Percentiles rank a stretch among this genome's conserved stretches.
These are phyloP conservation scores for Parauchenoglanis ngamensis DNA, from an alignment of 2,797 vertebrate genomes.

Conservation along the genomic window DNA sequence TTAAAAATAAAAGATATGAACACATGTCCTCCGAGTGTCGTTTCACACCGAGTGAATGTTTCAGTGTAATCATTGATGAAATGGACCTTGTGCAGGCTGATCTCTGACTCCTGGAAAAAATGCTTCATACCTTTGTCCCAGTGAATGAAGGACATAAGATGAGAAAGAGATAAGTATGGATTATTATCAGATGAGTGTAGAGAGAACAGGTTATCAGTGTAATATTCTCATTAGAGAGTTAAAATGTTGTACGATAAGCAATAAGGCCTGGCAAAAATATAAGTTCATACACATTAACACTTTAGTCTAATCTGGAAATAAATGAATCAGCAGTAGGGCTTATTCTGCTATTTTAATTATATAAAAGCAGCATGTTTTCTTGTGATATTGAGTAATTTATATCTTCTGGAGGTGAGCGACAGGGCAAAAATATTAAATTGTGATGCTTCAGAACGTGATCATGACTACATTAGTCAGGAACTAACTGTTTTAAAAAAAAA, in stretches of 20 bases:
- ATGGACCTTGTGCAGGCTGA: not conserved
- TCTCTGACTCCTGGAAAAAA: not conserved
- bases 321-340: not conserved
- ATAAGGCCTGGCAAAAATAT: not conserved
- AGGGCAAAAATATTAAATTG: not conserved
- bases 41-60: not conserved
- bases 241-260: not conserved
- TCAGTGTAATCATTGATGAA: slow-evolving; percentile 31
- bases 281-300: not conserved
- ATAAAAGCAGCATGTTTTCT: not conserved
- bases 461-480: not conserved
- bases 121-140: slow-evolving; percentile 12
- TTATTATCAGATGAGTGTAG: not conserved
- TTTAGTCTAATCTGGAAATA: not conserved
- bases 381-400: not conserved
- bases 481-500: not conserved
- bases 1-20: not conserved
- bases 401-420: not conserved
- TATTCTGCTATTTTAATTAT: not conserved
- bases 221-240: not conserved
- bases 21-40: not conserved
- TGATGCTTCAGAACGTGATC: not conserved
- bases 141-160: not conserved
- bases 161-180: not conserved
- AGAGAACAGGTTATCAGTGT: not conserved